phyloP scores from a whole-genome alignment of 2,797 vertebrate genomes.

The Hirundo rustica region DNA sequence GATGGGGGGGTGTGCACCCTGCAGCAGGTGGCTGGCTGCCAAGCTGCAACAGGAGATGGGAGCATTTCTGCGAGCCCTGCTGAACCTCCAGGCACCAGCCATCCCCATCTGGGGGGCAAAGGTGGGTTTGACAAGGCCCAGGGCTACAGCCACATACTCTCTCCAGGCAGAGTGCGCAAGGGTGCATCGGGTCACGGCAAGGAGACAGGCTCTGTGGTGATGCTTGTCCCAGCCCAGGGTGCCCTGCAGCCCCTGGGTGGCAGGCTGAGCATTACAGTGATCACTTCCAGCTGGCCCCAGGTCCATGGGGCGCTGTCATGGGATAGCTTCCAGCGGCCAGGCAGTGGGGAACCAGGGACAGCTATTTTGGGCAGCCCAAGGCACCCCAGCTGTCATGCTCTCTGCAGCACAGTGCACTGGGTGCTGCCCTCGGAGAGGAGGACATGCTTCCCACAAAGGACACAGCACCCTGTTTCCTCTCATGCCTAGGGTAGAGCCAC shows the following conservation, averaged over 20 bases:
- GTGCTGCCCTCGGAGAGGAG: not conserved
- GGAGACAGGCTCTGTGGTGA: not conserved
- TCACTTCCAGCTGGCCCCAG: not conserved
- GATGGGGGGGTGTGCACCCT: too few species aligned
- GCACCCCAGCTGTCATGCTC: constrained; percentile 19
- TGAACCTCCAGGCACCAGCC: not conserved
- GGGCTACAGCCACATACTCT: not conserved
- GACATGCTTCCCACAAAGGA: not conserved
- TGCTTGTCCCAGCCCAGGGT: not conserved
- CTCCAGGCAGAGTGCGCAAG: not conserved
- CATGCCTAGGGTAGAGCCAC: not conserved
- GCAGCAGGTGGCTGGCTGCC: not conserved
- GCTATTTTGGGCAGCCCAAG: constrained; percentile 43
- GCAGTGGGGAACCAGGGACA: not conserved
- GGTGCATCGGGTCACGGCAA: accelerated
- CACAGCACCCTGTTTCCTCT: not conserved
- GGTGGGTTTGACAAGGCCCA: not conserved
- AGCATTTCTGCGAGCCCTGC: not conserved
- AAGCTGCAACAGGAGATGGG: constrained; percentile 2
- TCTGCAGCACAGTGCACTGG: not conserved
- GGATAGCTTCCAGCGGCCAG: not conserved
- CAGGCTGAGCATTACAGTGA: not conserved
- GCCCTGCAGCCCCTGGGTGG: not conserved
- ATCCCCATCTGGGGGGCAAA: not conserved
- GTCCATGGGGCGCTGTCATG: not conserved